Conservation (phyloP, 2,113 vertebrate genomes). For the Puntigrus tetrazona region DNA sequence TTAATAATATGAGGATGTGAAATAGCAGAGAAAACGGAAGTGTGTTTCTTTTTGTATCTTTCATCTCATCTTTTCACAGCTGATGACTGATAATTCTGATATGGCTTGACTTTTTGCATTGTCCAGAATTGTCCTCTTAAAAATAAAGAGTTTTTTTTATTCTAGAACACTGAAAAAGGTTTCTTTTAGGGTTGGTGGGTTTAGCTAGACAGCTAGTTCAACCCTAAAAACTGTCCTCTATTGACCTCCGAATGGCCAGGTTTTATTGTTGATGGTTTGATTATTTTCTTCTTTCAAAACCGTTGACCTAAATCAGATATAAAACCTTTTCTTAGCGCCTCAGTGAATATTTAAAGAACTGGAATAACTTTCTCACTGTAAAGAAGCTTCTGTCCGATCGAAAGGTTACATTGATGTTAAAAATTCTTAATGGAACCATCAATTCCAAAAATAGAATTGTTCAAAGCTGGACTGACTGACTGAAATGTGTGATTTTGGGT, state of each 20-base stretch:
- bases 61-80: neutral
- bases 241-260: neutral
- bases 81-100: neutral
- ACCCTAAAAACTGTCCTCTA: neutral
- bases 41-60: neutral
- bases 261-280: constrained; percentile 1
- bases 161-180: neutral
- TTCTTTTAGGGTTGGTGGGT: neutral
- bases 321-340: neutral
- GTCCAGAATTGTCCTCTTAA: neutral
- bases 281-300: neutral
- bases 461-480: neutral
- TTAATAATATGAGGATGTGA: constrained; percentile 8
- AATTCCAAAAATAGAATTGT: neutral
- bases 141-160: neutral
- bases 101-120: constrained; percentile 1
- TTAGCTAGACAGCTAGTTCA: neutral
- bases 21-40: neutral
- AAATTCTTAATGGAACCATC: neutral
- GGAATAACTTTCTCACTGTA: neutral
- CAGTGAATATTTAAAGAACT: neutral
- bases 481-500: neutral
- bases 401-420: neutral
- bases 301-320: neutral
- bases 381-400: neutral